Conservation (phyloP, 2,888 invertebrate genomes). For the Stratiomys singularior region DNA sequence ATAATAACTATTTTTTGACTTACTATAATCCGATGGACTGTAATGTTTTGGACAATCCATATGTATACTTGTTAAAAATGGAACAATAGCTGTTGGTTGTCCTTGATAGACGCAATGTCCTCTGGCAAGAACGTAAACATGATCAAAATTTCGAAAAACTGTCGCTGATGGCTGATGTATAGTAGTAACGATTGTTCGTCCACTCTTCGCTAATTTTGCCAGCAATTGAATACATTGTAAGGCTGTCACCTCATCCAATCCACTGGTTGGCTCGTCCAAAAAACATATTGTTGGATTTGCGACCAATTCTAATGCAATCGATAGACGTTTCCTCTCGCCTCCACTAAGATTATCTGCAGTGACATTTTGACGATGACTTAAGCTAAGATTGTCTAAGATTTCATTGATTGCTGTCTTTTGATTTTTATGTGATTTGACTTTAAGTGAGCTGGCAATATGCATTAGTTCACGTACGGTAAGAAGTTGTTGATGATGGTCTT, state of each 20-base stretch:
- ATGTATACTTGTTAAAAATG: constrained; percentile 69
- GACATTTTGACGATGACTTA: constrained; percentile 62
- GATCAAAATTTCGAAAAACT: constrained; percentile 72
- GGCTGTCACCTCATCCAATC: constrained; percentile 74
- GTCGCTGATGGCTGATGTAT: constrained; percentile 78
- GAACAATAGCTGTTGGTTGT: constrained; percentile 70
- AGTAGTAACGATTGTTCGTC: constrained; percentile 76
- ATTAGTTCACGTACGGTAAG: constrained; percentile 80
- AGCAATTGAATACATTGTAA: constrained; percentile 71
- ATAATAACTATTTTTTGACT: too few species aligned
- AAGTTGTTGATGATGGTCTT: constrained; percentile 77
- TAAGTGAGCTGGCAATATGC: constrained; percentile 80
- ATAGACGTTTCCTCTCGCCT: constrained; percentile 82
- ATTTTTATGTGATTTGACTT: constrained; percentile 66
- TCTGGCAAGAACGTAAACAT: constrained; percentile 73
- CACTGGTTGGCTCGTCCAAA: constrained; percentile 84
- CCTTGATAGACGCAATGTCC: constrained; percentile 76
- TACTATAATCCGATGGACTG: constrained; percentile 78
- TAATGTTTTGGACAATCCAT: constrained; percentile 73
- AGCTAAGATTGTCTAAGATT: constrained; percentile 61
- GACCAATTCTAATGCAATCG: constrained; percentile 83
- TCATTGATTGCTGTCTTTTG: constrained; percentile 60
- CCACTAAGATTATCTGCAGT: constrained; percentile 73
- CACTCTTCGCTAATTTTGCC: constrained; percentile 70
- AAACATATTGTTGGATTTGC: constrained; percentile 87